Evolutionary conservation across 2,888 invertebrate genomes (phyloP).

Genomic region (Rhagonycha lutea): DNA sequence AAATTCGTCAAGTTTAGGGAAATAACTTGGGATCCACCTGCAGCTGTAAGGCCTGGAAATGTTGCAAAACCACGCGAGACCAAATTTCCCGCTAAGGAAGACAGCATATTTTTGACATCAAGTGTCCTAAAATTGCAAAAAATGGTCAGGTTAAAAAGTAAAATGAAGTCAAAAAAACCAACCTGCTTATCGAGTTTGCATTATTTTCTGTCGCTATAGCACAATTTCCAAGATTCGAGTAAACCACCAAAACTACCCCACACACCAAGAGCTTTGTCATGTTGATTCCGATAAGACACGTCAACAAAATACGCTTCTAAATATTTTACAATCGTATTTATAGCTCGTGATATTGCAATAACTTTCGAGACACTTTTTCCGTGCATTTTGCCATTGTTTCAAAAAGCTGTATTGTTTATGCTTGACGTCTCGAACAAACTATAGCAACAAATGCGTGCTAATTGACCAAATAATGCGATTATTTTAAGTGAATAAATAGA

Average conservation of each 20-base stretch:
- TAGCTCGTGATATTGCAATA: conserved; percentile 14
- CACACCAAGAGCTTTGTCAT: conserved; percentile 5
- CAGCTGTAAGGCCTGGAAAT: conserved; percentile 34
- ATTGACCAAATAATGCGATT: conserved; percentile 10
- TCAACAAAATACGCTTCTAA: neutral
- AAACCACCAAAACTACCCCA: neutral
- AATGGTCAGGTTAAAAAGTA: neutral
- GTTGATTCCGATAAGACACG: neutral
- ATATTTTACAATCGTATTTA: conserved; percentile 19
- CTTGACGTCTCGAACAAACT: conserved; percentile 34
- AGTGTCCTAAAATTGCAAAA: conserved; percentile 40
- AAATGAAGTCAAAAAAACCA: neutral
- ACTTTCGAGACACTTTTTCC: conserved; percentile 10
- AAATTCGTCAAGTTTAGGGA: conserved; percentile 84
- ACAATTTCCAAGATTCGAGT: neutral
- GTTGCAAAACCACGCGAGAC: conserved; percentile 48
- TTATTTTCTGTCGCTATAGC: conserved; percentile 7
- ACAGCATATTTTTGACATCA: conserved; percentile 47
- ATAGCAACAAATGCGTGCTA: conserved; percentile 20
- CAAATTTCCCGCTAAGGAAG: conserved; percentile 47
- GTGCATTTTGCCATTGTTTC: conserved; percentile 23
- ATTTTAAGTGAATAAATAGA: conserved; percentile 13
- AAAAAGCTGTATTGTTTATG: conserved; percentile 33
- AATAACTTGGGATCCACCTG: conserved; percentile 59
- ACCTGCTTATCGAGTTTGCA: conserved; percentile 14